Conservation (phyloP, 2,888 invertebrate species). For the Pachymerium ferrugineum region DNA sequence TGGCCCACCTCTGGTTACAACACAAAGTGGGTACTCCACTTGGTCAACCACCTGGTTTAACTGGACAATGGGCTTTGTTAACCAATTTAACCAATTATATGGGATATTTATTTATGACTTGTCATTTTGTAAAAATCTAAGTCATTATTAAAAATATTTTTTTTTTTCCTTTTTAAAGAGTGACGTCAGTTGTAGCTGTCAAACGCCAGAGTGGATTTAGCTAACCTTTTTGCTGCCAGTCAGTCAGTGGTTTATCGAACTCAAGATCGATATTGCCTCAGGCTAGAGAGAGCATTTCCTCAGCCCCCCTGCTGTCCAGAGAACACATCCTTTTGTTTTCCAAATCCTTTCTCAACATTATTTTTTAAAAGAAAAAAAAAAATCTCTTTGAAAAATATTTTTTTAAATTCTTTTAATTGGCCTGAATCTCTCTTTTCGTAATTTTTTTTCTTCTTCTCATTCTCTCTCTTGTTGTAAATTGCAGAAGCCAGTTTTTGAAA, state of each 20-base stretch:
- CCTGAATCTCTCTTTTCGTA: background rate
- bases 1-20: background rate
- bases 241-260: slow-evolving; percentile 19
- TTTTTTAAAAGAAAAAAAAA: background rate
- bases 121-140: too few species aligned
- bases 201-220: background rate
- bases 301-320: background rate
- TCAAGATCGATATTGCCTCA: background rate
- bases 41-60: background rate
- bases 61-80: background rate
- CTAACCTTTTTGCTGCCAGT: background rate
- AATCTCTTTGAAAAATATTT: too few species aligned
- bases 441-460: too few species aligned
- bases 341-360: background rate
- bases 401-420: too few species aligned
- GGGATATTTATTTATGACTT: too few species aligned
- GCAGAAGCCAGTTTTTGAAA: background rate
- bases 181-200: background rate
- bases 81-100: too few species aligned
- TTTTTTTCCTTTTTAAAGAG: too few species aligned
- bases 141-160: too few species aligned
- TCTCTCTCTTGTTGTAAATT: slow-evolving; percentile 1
- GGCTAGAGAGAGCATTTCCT: background rate
- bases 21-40: background rate
- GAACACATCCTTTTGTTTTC: too few species aligned